Conservation (phyloP, 2,113 vertebrate genomes). For the Brachyistius frenatus region DNA sequence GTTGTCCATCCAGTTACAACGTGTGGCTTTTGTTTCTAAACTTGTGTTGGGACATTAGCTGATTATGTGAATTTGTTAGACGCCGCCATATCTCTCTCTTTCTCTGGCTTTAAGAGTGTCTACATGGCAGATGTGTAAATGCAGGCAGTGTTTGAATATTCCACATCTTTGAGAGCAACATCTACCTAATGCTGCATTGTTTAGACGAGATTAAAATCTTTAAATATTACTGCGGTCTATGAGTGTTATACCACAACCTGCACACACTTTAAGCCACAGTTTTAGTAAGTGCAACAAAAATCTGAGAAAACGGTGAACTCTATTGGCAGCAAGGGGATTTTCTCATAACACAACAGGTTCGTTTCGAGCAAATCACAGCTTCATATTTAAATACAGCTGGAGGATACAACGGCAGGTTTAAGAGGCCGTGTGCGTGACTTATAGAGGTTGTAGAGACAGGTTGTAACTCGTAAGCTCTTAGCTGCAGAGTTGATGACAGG, state of each 20-base stretch:
- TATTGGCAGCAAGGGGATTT: not conserved
- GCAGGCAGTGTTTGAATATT: not conserved
- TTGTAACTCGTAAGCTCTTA: too few species aligned
- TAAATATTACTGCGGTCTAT: not conserved
- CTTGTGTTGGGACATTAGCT: not conserved
- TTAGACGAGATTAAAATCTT: not conserved
- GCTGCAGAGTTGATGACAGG: not conserved
- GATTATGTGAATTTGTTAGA: not conserved
- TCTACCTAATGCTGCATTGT: not conserved
- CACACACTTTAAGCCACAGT: not conserved
- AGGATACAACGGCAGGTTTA: not conserved
- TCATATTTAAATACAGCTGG: not conserved
- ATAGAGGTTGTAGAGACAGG: too few species aligned
- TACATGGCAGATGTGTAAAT: not conserved
- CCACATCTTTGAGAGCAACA: not conserved
- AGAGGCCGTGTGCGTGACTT: too few species aligned
- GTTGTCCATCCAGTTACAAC: too few species aligned
- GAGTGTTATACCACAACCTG: not conserved
- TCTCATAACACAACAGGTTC: not conserved
- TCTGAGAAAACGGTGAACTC: constrained; percentile 8
- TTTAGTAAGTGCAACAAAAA: not conserved
- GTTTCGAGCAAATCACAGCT: constrained; percentile 1
- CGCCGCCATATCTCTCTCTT: not conserved
- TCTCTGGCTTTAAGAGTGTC: not conserved
- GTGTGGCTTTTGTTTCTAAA: not conserved